Evolutionary conservation across 2,797 vertebrate genomes (phyloP), one percentile per base, ranked within the genome.

Genomic region (Perodicticus potto): DNA sequence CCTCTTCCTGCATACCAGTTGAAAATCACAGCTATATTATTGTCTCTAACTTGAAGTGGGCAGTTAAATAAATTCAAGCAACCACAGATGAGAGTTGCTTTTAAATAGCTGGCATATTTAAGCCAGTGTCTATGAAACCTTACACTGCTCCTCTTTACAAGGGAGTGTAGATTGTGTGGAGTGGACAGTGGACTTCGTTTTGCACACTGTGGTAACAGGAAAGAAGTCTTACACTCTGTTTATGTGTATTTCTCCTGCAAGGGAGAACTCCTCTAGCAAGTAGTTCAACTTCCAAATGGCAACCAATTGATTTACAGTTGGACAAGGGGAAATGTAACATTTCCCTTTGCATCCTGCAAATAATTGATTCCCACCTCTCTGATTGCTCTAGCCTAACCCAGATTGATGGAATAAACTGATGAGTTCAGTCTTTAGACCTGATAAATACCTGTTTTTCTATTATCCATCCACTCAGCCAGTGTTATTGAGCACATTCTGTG

Each of bases 321-420:
- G 49, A 69, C 25, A 91, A 63, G 53, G 6, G 87, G 1, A 20
- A 78, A 53, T n/a, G 37, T 29, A 43, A 32, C 63, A 63, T 67
- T 89, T 72, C 17, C 10, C 4, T 17, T 40, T 77, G 45, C 84
- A n/a, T 43, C 20, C 11, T 57, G 12, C 61, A 92, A 78, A 73
- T 72, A 76, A 63, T 89, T 72, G 32, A 14, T 43, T 93, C 10
- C 19, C 7, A 76, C 10, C 16, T 76, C 32, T 89, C 9, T 76
- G 23, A 40, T 86, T 91, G 93, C 65, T 91, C 49, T 89, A 49
- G 32, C n/a, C 88, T 34, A 40, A 13, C n/a, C 19, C 92, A n/a
- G 12, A 14, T 92, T 76, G 34, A 84, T 4, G 74, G 74, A 86
- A 88, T 70, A 91, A 94, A 80, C 37, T 10, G 12, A 37, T 74